These are phyloP conservation scores for Empidonax traillii DNA, from an alignment of 2,113 vertebrate genomes.

Conservation along the genomic window DNA sequence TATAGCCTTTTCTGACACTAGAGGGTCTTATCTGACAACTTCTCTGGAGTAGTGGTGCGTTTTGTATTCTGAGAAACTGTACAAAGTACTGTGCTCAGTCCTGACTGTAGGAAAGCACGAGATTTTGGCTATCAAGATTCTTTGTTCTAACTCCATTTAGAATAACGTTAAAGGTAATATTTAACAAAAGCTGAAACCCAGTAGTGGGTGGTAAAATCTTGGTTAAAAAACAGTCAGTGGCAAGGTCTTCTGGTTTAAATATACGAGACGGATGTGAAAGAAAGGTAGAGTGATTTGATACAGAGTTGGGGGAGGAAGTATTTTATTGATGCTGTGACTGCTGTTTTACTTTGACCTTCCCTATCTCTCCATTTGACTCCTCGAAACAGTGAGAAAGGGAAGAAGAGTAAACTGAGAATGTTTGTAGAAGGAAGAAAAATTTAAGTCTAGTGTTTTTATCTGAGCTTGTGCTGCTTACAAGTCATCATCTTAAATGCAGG, in stretches of 20 bases:
- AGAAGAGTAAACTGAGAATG: not conserved
- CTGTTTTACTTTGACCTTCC: not conserved
- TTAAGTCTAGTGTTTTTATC: not conserved
- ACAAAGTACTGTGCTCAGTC: not conserved
- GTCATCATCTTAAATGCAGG: not conserved
- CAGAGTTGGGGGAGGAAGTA: not conserved
- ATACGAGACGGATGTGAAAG: not conserved
- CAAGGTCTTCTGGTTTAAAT: not conserved
- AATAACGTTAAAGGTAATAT: not conserved
- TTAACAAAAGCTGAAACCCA: not conserved
- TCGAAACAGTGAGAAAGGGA: not conserved
- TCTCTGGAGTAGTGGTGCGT: not conserved
- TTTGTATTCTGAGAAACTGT: not conserved
- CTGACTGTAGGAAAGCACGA: not conserved
- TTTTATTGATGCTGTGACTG: not conserved
- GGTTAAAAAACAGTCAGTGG: not conserved
- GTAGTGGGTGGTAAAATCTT: not conserved
- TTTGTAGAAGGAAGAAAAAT: accelerated
- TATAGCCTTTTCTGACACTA: not conserved
- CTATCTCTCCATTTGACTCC: not conserved
- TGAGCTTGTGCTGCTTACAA: not conserved
- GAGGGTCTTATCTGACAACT: not conserved
- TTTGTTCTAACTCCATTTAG: not conserved
- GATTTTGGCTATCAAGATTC: not conserved
- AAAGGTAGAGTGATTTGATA: not conserved